Base-by-base conservation (phyloP, 64 coral and sea anemone genomes). In the Montipora cactus region DNA sequence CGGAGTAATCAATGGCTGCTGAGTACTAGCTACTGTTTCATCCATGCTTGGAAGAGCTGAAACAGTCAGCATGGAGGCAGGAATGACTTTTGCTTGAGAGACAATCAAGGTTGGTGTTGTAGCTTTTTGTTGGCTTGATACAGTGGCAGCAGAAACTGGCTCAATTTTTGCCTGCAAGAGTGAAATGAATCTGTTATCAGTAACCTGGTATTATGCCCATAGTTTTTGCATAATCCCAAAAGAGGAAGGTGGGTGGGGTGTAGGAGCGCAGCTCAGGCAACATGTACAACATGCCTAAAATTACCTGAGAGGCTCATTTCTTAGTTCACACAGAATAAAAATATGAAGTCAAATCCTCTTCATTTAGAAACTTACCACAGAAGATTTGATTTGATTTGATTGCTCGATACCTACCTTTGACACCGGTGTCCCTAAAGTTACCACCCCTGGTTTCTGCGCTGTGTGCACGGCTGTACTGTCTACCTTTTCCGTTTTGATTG, bases 21-120 rank as follows among this genome's bases (percentile, higher is more conserved):
- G 92, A 58, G 95, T 93, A 91, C 98, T 99, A 44, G 98, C 98
- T 8, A 99, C 92, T 71, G 98, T 99, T 66, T 99, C 98, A 89
- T 99, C 98, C 98, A 99, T 99, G 76, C 98, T 99, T 28, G 98
- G 98, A 77, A 99, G 80, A 48, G 98, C 98, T 11, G 98, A 99
- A 1, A 99, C 90, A 68, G 98, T 99, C 49, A 96, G 75, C 51
- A 99, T 99, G 9, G 98, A 99, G 83, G 93, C 84, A 46, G 93
- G 89, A 68, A 86, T 91, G 9, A 22, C 96, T 80, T 89, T 53
- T 45, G 44, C 44, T 2, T 62, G 62, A 46, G 89, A 81, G 59
- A 21, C 78, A 57, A 57, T 6, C 47, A 44, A 59, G 21, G 89
- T 49, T 91, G 89, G 77, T 53, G 49, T 19, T 80, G 49, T 19